Evolutionary conservation across 2,888 invertebrate species (phyloP).

Genomic region (Iphiclides podalirius): DNA sequence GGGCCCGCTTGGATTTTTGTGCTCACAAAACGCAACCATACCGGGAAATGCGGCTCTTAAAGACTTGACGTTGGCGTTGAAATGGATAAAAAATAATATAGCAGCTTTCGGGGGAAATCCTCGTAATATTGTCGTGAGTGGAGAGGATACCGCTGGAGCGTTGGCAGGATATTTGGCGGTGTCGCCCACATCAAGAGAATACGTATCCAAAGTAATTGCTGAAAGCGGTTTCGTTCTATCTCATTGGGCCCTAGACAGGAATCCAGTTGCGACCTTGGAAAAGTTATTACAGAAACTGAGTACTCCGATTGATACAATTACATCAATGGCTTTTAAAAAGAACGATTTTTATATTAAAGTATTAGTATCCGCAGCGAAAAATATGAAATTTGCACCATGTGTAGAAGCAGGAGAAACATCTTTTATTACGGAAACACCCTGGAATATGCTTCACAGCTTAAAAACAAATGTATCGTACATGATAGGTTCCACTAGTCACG

Average conservation of each 20-base stretch:
- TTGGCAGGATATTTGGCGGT: constrained; percentile 55
- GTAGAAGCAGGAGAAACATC: constrained; percentile 39
- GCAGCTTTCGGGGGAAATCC: constrained; percentile 57
- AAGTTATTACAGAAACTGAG: constrained; percentile 54
- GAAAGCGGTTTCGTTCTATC: constrained; percentile 62
- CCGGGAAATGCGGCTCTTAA: constrained; percentile 67
- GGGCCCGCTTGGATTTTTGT: constrained; percentile 64
- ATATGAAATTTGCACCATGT: constrained; percentile 49
- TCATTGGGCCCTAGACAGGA: constrained; percentile 56
- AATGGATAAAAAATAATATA: constrained; percentile 58
- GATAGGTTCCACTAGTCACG: constrained; percentile 54
- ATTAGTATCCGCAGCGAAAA: constrained; percentile 39
- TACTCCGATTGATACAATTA: constrained; percentile 20
- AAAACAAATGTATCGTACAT: constrained; percentile 44
- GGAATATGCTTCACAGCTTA: constrained; percentile 41
- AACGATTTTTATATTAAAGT: constrained; percentile 30
- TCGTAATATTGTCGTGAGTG: constrained; percentile 56
- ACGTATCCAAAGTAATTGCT: constrained; percentile 55
- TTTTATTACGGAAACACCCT: constrained; percentile 50
- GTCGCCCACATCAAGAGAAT: constrained; percentile 42
- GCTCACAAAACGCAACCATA: constrained; percentile 48
- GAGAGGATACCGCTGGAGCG: constrained; percentile 54
- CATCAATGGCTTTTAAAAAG: constrained; percentile 29
- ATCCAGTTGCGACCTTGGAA: constrained; percentile 42
- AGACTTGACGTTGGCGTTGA: constrained; percentile 56